Base-by-base conservation (phyloP, 2,113 vertebrate genomes). In the Dolichotis patagonum region DNA sequence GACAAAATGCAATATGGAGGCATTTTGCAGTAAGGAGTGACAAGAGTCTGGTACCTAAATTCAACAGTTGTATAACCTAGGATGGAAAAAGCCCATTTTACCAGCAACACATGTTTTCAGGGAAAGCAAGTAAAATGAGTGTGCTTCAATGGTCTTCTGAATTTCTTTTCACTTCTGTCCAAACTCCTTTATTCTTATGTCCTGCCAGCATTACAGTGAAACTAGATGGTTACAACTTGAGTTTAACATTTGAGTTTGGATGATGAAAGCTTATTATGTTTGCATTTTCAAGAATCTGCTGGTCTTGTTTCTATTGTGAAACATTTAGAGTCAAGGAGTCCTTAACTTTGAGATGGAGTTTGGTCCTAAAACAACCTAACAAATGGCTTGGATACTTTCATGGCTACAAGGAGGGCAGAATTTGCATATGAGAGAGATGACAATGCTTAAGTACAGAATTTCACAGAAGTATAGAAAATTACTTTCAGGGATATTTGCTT, bases 171-270 rank as follows among this genome's bases (percentile, higher is more conserved):
- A 11, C 41, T 62, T 65, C 58, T 26, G 19, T 32, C 13, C 56
- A 38, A 3, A 54, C 26, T 19, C 20, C 20, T n/a, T 46, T 10
- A 19, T 12, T 54, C 46, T 30, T 81, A 28, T 20, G 56, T 65
- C 56, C 2, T 19, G 17, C 63, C 22, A 26, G 22, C 5, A n/a
- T 63, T 19, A 3, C 58, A 2, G 3, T 5, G 69, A 30, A 14
- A 11, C 26, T 0, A 17, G n/a, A 26, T 0, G 41, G 65, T 58
- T 28, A 5, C 22, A 3, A 43, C n/a, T 24, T 1, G 24, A 0
- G 4, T 2, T 58, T 58, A 17, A 32, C 46, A 16, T 22, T 62
- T 65, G 60, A 19, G 0, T 41, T 1, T 56, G 63, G 84, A 46
- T 1, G 54, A 52, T 11, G 30, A 46, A 32, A 41, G 46, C 41